Percentiles rank a stretch among this genome's conserved stretches.
Conservation (phyloP, 2,113 vertebrate genomes). For the Otolemur garnettii region DNA sequence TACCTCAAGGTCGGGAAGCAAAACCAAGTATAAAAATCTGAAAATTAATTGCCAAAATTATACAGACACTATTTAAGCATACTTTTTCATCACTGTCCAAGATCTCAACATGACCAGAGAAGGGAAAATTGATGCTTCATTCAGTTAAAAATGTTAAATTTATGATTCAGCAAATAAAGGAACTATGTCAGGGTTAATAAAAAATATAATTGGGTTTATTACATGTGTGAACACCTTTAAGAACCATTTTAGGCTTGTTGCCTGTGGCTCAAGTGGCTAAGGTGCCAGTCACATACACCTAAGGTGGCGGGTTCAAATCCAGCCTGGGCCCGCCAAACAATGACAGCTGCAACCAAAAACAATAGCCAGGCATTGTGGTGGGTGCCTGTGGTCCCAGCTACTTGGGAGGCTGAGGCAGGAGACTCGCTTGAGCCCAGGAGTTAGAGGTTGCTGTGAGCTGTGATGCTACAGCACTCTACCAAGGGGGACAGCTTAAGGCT, state of each 20-base stretch:
- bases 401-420: too few relatives aligned
- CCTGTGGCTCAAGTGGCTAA: too few relatives aligned
- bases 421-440: too few relatives aligned
- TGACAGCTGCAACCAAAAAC: too few relatives aligned
- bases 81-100: conserved; percentile 43
- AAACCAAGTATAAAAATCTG: conserved; percentile 7
- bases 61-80: neutral
- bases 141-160: conserved; percentile 65
- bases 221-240: conserved; percentile 75
- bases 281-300: too few relatives aligned
- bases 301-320: too few relatives aligned
- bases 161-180: conserved; percentile 78
- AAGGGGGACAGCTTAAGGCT: too few relatives aligned
- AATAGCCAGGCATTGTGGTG: too few relatives aligned
- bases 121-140: conserved; percentile 20
- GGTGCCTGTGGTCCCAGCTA: too few relatives aligned
- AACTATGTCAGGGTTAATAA: conserved; percentile 82
- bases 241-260: conserved; percentile 59
- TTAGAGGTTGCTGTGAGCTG: too few relatives aligned
- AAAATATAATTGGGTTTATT: conserved; percentile 42
- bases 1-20: neutral
- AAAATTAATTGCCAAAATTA: neutral
- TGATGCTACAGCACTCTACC: too few relatives aligned
- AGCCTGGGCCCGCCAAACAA: too few relatives aligned
- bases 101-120: conserved; percentile 38